Conservation (phyloP, 1,140 invertebrate species). For the Anadara kagoshimensis region DNA sequence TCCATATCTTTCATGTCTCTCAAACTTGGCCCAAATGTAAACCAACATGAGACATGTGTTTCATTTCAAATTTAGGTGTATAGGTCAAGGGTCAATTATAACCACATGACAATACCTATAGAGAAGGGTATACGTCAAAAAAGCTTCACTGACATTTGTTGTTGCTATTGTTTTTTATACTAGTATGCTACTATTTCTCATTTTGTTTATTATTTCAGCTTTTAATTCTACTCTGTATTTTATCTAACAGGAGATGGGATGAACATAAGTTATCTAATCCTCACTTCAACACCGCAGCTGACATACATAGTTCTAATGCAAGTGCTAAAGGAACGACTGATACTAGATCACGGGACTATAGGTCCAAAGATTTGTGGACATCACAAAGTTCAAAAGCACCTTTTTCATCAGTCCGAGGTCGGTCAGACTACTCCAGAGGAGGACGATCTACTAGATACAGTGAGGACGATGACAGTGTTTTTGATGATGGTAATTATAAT, state of each 20-base stretch:
- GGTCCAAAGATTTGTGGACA: slow-evolving; percentile 16
- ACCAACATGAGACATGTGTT: too few relatives aligned
- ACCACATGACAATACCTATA: too few relatives aligned
- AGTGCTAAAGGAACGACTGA: slow-evolving; percentile 6
- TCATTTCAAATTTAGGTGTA: too few relatives aligned
- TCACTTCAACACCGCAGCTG: slow-evolving; percentile 22
- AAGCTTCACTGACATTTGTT: too few relatives aligned
- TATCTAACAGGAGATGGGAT: slow-evolving; percentile 2
- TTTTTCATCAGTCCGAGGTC: slow-evolving; percentile 17
- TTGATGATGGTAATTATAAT: slow-evolving; percentile 31
- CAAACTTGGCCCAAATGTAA: too few relatives aligned
- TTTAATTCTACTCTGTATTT: too few relatives aligned
- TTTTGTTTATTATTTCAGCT: too few relatives aligned
- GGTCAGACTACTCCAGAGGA: background rate
- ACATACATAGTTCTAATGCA: slow-evolving; percentile 3
- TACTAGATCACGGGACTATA: background rate
- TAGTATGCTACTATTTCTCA: too few relatives aligned
- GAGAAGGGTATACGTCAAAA: too few relatives aligned
- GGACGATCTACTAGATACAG: slow-evolving; percentile 8
- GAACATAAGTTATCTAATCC: slow-evolving; percentile 12
- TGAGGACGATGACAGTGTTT: slow-evolving; percentile 41
- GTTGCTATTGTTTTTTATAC: too few relatives aligned
- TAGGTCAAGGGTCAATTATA: too few relatives aligned
- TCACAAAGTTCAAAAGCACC: slow-evolving; percentile 26
- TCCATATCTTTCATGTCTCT: too few relatives aligned